phyloP scores from a whole-genome alignment of 2,888 invertebrate genomes.

The Dryococelus australis region DNA sequence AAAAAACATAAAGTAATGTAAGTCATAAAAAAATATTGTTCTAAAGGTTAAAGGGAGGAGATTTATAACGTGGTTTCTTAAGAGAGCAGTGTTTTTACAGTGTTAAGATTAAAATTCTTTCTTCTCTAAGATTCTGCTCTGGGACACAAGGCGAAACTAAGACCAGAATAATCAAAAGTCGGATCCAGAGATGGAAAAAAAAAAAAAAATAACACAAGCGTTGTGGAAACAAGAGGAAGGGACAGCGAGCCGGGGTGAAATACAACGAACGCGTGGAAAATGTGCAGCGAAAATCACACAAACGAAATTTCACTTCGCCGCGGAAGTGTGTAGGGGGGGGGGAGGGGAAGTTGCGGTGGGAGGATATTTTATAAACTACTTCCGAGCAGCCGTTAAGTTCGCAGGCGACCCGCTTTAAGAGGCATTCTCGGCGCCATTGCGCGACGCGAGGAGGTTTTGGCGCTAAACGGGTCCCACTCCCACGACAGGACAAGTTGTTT shows the following conservation, averaged over 20 bases:
- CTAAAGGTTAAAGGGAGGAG: no score
- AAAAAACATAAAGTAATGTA: no score
- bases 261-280: not conserved
- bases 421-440: not conserved
- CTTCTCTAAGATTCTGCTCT: no score
- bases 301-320: not conserved
- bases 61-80: no score
- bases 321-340: not conserved
- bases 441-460: not conserved
- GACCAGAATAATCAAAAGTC: no score
- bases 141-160: no score
- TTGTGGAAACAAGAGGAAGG: not conserved
- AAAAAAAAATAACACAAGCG: not conserved
- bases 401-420: not conserved
- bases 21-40: no score
- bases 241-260: not conserved
- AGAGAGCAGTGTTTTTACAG: no score
- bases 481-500: slow-evolving; percentile 25
- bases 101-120: no score
- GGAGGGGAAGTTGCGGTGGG: not conserved
- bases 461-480: not conserved
- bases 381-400: not conserved
- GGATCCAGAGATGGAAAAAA: no score
- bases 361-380: slow-evolving; percentile 9
- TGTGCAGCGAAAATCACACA: not conserved